Evolutionary conservation across 92 coral and sea anemone species (phyloP).

Genomic region (Siderastrea siderea): DNA sequence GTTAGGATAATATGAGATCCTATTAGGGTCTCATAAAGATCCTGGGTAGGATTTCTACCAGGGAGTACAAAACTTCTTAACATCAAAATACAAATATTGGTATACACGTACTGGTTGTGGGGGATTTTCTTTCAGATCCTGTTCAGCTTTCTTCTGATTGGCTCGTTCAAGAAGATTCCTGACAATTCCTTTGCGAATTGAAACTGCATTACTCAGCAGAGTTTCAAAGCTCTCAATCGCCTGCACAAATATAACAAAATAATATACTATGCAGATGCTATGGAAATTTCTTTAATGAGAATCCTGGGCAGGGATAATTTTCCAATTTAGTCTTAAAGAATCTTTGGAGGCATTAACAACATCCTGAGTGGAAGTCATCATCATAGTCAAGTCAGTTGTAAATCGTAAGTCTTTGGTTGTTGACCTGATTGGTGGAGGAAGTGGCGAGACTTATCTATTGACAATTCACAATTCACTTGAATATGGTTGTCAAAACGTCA

Average conservation of each 20-base stretch:
- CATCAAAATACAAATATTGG: not conserved
- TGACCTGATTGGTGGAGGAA: too few relatives aligned
- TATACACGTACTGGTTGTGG: slow-evolving; percentile 60
- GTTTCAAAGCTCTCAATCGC: slow-evolving; percentile 65
- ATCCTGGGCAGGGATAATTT: not conserved
- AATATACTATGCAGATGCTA: not conserved
- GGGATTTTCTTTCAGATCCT: slow-evolving; percentile 50
- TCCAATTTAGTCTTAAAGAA: not conserved
- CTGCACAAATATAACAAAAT: slow-evolving; percentile 12
- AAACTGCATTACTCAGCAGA: slow-evolving; percentile 34
- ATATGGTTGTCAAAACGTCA: too few relatives aligned
- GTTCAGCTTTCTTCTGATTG: slow-evolving; percentile 45
- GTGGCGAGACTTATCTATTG: too few relatives aligned
- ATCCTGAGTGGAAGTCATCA: too few relatives aligned
- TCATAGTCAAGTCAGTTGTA: too few relatives aligned
- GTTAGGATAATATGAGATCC: too few relatives aligned
- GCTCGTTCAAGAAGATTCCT: slow-evolving; percentile 67
- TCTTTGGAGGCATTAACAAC: too few relatives aligned
- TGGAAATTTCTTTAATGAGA: not conserved
- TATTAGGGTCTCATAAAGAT: too few relatives aligned
- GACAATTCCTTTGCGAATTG: slow-evolving; percentile 32
- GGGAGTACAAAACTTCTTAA: too few relatives aligned
- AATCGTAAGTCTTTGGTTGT: too few relatives aligned
- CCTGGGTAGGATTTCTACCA: too few relatives aligned
- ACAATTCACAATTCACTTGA: too few relatives aligned